Percentiles rank a stretch among this genome's conserved stretches.
These are phyloP conservation scores for Galleria mellonella DNA, from an alignment of 1,140 invertebrate species.

Conservation along the genomic window DNA sequence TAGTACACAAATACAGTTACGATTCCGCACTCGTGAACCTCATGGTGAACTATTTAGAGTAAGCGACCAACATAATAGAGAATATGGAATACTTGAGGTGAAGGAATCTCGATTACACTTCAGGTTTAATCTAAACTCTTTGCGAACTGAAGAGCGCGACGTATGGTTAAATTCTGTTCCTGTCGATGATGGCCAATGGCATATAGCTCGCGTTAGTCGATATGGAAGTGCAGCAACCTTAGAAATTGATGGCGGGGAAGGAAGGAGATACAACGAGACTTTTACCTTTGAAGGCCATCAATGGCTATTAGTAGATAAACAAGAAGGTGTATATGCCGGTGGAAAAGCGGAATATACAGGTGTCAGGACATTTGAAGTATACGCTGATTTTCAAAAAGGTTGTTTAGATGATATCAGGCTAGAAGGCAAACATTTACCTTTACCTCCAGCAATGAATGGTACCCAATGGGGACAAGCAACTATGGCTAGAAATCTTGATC, in stretches of 20 bases:
- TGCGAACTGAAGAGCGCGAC: slow-evolving; percentile 90
- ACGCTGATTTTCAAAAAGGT: slow-evolving; percentile 94
- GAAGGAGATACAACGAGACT: slow-evolving; percentile 94
- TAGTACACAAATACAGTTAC: slow-evolving; percentile 92
- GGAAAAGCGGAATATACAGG: slow-evolving; percentile 97
- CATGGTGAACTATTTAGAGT: slow-evolving; percentile 94
- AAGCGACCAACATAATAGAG: slow-evolving; percentile 94
- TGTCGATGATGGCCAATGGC: slow-evolving; percentile 98
- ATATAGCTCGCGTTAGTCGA: slow-evolving; percentile 90
- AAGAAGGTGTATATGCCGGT: slow-evolving; percentile 95
- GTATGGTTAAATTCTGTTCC: slow-evolving; percentile 92
- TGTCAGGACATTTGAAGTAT: slow-evolving; percentile 93
- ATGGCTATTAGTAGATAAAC: slow-evolving; percentile 93
- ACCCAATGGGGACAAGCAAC: slow-evolving; percentile 96
- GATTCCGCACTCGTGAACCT: slow-evolving; percentile 94
- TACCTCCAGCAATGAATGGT: slow-evolving; percentile 94
- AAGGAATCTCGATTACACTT: slow-evolving; percentile 93
- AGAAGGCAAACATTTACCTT: slow-evolving; percentile 92
- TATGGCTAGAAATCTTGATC: slow-evolving; percentile 91
- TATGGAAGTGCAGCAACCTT: slow-evolving; percentile 96
- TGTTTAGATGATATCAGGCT: slow-evolving; percentile 82
- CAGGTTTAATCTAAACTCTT: slow-evolving; percentile 93
- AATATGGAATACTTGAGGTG: slow-evolving; percentile 96
- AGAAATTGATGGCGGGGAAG: slow-evolving; percentile 96
- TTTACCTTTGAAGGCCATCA: slow-evolving; percentile 94